Evolutionary conservation across 2,797 vertebrate species (phyloP).

Genomic region (Lutjanus argentimaculatus): DNA sequence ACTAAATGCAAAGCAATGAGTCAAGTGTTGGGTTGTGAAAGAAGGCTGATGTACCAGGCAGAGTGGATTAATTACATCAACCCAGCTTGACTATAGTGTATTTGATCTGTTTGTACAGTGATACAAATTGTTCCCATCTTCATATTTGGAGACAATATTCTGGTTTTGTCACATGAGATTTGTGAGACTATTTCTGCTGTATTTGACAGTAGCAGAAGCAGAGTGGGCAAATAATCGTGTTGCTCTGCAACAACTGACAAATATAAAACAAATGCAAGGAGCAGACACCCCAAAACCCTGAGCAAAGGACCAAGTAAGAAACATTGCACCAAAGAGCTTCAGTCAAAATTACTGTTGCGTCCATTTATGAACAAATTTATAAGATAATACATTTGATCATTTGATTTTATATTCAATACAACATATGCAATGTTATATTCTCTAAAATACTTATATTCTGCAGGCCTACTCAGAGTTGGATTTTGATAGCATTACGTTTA

Average conservation of each 20-base stretch:
- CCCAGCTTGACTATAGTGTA: not conserved
- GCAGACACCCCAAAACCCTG: conserved; percentile 24
- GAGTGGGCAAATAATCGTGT: not conserved
- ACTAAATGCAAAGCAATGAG: conserved; percentile 21
- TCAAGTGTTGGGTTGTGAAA: conserved; percentile 14
- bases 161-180: not conserved
- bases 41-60: conserved; percentile 2
- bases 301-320: conserved; percentile 16
- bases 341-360: not conserved
- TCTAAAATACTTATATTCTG: conserved; percentile 3
- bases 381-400: not conserved
- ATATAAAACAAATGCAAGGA: conserved; percentile 13
- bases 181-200: not conserved
- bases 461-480: no score
- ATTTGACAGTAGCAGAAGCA: not conserved
- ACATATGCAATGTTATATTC: not conserved
- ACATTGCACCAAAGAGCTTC: conserved; percentile 5
- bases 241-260: conserved; percentile 2
- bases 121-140: not conserved
- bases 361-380: not conserved
- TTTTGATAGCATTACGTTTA: not conserved
- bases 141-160: not conserved
- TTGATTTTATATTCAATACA: not conserved
- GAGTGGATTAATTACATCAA: conserved; percentile 10
- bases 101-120: conserved; percentile 12